Evolutionary conservation across 2,888 invertebrate genomes (phyloP), one percentile per base, ranked within the genome.

Genomic region (Ceriagrion tenellum): DNA sequence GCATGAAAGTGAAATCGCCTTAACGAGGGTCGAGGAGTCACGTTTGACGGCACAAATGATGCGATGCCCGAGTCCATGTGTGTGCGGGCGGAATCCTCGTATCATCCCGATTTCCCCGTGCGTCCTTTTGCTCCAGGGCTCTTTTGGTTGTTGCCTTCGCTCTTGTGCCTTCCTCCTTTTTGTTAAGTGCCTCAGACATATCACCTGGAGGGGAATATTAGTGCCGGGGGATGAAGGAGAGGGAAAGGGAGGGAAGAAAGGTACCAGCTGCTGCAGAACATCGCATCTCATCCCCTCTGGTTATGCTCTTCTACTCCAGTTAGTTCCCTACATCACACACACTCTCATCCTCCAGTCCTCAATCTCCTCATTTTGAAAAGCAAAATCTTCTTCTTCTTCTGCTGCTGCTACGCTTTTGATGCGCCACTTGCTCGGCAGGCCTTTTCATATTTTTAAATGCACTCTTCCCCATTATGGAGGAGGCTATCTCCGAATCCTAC

Each of bases 401-500:
- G 59, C 59, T 20, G 16, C 59, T 47, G 47, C 47, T 47, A 16
- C 95, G 74, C 63, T n/a, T 55, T 69, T 55, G 69, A 95, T 74
- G 69, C 40, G 3, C 89, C 89, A 16, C 69, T 26, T 40, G 26
- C 47, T 35, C 18, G 81, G 30, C 13, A 35, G 59, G 59, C n/a
- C 47, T 47, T 23, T 35, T 30, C 95, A 55, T 95, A 40, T 95
- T 81, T 95, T 69, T 55, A 89, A 91, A 35, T 69, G 26, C 69
- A 47, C 63, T 88, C 90, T 63, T n/a, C 59, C 90, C 89, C 95
- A 95, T 88, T 59, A 47, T 56, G 95, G 89, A 59, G 59, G 63
- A 40, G 59, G 55, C 56, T 12, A 89, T 88, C 89, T 88, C 23
- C 74, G 95, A 88, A 35, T 47, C 55, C 55, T n/a, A 30, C 95